Percentiles rank a stretch among this genome's conserved stretches.
Conservation (phyloP, 2,888 invertebrate genomes). For the Imbricaverruca yamaguchii region DNA sequence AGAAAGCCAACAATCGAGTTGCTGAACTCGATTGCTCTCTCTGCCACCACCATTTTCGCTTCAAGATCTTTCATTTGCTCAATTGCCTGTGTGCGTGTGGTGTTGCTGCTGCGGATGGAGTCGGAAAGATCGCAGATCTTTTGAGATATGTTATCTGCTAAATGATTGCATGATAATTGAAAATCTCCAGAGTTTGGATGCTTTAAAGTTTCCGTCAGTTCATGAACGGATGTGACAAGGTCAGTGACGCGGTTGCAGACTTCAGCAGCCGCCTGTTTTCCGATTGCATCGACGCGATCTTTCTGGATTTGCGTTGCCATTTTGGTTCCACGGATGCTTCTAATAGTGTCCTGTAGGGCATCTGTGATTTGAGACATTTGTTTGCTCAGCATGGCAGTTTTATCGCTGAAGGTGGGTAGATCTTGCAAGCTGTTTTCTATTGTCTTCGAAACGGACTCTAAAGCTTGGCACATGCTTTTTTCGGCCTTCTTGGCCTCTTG, state of each 20-base stretch:
- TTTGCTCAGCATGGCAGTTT: background rate
- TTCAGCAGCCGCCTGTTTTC: background rate
- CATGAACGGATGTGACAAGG: background rate
- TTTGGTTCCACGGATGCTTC: background rate
- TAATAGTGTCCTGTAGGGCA: constrained; percentile 6
- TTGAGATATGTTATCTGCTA: background rate
- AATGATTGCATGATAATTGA: too few relatives aligned
- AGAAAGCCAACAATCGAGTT: background rate
- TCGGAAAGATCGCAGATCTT: background rate
- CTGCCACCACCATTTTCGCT: background rate
- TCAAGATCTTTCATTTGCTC: background rate
- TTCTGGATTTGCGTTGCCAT: constrained; percentile 5
- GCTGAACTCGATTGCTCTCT: background rate
- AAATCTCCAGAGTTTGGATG: too few relatives aligned
- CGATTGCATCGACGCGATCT: background rate
- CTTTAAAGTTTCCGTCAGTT: background rate
- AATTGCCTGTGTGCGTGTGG: background rate
- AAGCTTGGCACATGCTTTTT: background rate
- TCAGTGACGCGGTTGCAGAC: background rate
- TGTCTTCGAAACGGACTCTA: background rate
- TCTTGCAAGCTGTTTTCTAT: background rate
- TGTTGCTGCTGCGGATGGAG: background rate
- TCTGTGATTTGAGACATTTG: background rate
- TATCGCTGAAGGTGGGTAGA: background rate
- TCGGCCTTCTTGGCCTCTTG: background rate